Percentiles rank a stretch among this genome's conserved stretches.
Evolutionary conservation across 2,888 invertebrate species (phyloP).

Genomic region (Endotricha flammealis): DNA sequence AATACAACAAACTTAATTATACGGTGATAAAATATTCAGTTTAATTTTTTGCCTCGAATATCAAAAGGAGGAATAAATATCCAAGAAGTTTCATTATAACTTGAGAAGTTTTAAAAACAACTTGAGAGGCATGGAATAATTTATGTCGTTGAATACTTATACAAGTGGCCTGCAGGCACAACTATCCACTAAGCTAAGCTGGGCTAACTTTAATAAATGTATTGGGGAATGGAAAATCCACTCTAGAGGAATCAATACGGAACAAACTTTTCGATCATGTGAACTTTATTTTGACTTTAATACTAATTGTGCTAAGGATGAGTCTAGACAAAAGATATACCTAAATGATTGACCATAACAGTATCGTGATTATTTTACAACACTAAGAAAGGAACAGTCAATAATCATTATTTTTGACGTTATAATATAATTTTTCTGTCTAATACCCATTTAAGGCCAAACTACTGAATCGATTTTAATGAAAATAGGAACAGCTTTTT

Average conservation of each 20-base stretch:
- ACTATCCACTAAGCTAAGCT: neutral
- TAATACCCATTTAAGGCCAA: too few species aligned
- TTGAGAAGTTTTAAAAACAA: constrained; percentile 16
- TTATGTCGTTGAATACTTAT: constrained; percentile 14
- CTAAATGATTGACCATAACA: too few species aligned
- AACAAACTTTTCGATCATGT: neutral
- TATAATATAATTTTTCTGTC: too few species aligned
- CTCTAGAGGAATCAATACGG: neutral
- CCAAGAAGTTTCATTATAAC: constrained; percentile 13
- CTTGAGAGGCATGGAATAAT: constrained; percentile 15
- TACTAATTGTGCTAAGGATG: too few species aligned
- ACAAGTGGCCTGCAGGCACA: neutral
- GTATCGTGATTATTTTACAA: too few species aligned
- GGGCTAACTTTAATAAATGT: neutral
- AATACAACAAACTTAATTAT: constrained; percentile 7
- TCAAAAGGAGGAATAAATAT: constrained; percentile 7
- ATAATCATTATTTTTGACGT: too few species aligned
- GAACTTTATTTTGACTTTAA: too few species aligned
- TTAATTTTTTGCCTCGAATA: constrained; percentile 12
- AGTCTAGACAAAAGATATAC: too few species aligned
- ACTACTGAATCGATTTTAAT: too few species aligned
- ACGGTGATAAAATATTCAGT: constrained; percentile 11
- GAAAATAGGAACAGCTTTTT: too few species aligned
- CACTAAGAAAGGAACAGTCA: too few species aligned
- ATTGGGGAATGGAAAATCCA: neutral